Evolutionary conservation across 2,888 invertebrate genomes (phyloP), one percentile per base, ranked within the genome.

Genomic region (Volucella inflata): DNA sequence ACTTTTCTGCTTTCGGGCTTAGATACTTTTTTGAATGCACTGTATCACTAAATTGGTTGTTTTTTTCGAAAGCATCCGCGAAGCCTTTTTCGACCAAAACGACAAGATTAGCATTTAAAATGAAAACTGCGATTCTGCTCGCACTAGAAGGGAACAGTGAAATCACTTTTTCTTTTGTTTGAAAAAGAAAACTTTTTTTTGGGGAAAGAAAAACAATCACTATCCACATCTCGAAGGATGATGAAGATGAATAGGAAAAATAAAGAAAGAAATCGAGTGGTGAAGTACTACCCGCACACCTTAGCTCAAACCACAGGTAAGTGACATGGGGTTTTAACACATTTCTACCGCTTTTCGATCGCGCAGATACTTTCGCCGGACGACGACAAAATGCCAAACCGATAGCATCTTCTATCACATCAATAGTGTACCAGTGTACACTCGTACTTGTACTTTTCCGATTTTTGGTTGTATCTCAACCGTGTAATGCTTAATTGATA

Each of bases 171-270:
- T 17, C 62, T 48, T 30, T 59, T n/a, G 16, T 57, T 64, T 36
- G 16, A 16, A 17, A n/a, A 36, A n/a, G 8, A 30, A 55, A 67
- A 44, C 36, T 76, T 76, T 67, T 76, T 76, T 76, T 67, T 51
- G 67, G 48, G 6, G 30, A 48, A 48, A 42, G 50, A 38, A 59
- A 48, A 48, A 48, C 30, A 21, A 30, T 42, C 60, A 62, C 62
- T 30, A 75, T 50, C 50, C 57, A 75, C 65, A 30, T 14, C 30
- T 30, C 8, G 11, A 17, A 14, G 10, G 64, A 62, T 11, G 44
- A 51, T 36, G 11, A n/a, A 9, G 21, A 40, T 46, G 30, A 30
- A 30, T 30, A 6, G 30, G 30, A 4, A 30, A 30, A 30, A 30
- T 30, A 30, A 30, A 30, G 6, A 30, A 30, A 30, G 30, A 46